Evolutionary conservation across 2,888 invertebrate species (phyloP).

Genomic region (Pristionchus fissidentatus): DNA sequence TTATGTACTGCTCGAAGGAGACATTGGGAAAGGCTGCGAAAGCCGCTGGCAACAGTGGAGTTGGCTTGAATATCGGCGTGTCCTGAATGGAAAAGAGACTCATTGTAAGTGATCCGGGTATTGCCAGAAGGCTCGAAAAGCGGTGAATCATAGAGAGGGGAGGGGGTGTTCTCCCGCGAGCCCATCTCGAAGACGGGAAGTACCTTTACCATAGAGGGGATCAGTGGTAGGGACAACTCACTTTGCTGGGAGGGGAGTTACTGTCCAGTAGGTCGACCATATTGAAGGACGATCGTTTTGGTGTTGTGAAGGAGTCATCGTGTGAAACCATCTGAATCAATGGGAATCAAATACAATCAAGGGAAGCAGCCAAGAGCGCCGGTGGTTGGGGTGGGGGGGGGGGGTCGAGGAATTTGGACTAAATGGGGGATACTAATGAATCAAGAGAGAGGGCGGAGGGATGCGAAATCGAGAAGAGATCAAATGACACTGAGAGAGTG

Average conservation of each 20-base stretch:
- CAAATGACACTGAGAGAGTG: not conserved
- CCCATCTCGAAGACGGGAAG: too few species aligned
- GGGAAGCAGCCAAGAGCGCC: not conserved
- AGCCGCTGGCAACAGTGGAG: slow-evolving; percentile 21
- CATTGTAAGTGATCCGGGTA: too few species aligned
- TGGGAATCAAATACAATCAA: not conserved
- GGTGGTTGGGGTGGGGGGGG: not conserved
- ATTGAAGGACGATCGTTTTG: slow-evolving; percentile 27
- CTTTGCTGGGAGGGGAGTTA: too few species aligned
- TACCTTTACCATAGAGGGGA: too few species aligned
- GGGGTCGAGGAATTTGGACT: not conserved
- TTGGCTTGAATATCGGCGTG: slow-evolving; percentile 10
- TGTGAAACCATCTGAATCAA: slow-evolving; percentile 38
- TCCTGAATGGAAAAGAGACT: not conserved
- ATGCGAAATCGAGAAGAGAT: not conserved
- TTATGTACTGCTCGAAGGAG: slow-evolving; percentile 28
- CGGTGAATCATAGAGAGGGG: not conserved
- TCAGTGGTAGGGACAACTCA: too few species aligned
- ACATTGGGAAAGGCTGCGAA: not conserved
- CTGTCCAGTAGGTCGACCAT: not conserved
- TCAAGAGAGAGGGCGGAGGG: not conserved
- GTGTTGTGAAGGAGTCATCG: slow-evolving; percentile 23
- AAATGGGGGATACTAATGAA: not conserved
- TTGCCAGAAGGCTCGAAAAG: not conserved
- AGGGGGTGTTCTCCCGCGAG: too few species aligned